These are phyloP conservation scores for Balanococcus diminutus DNA, from an alignment of 2,888 invertebrate species.

Conservation along the genomic window DNA sequence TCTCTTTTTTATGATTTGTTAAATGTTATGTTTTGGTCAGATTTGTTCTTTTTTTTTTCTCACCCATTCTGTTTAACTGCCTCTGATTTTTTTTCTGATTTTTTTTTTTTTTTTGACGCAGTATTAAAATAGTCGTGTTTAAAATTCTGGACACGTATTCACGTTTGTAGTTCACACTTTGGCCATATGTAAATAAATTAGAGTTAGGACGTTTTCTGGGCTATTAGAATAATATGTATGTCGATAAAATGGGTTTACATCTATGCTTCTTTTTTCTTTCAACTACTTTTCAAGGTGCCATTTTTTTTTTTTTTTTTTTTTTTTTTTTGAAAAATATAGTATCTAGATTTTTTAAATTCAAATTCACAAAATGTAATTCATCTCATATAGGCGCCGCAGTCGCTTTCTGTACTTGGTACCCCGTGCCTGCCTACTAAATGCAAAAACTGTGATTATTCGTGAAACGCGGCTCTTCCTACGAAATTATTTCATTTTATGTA, in stretches of 20 bases:
- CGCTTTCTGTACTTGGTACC: not conserved
- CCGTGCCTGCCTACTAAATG: not conserved
- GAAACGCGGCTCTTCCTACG: not conserved
- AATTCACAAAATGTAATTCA: no score
- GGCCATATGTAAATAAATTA: conserved; percentile 25
- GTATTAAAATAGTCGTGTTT: not conserved
- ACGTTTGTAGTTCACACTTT: not conserved
- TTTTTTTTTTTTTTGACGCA: not conserved
- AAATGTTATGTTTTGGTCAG: not conserved
- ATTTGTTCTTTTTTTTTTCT: not conserved
- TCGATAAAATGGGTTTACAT: no score
- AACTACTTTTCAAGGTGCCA: not conserved
- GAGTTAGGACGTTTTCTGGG: not conserved
- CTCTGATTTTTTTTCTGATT: not conserved
- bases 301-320: not conserved
- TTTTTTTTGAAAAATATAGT: no score
- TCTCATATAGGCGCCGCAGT: no score
- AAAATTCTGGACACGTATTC: not conserved
- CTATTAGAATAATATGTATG: not conserved
- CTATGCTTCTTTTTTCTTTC: not conserved
- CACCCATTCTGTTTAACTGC: not conserved
- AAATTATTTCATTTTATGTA: not conserved
- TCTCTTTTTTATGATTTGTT: not conserved
- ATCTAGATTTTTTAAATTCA: no score
- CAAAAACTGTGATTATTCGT: not conserved